phyloP scores from a whole-genome alignment of 1,140 invertebrate genomes.

The Platyura marginata region DNA sequence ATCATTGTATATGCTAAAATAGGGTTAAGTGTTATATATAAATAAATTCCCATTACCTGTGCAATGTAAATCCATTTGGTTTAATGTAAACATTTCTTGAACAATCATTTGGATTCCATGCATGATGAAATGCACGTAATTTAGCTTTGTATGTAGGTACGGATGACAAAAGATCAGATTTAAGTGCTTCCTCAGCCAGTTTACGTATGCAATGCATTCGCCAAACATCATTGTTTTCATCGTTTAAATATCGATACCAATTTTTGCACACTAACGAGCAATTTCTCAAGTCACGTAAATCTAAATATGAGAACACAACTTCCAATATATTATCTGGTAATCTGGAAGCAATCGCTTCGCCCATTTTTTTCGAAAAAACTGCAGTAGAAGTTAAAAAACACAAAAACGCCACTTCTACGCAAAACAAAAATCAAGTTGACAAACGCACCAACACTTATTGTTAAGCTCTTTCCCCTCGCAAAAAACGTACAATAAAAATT shows the following conservation, averaged over 20 bases:
- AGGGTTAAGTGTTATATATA: no score
- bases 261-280: constrained; percentile 87
- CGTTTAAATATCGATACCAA: constrained; percentile 79
- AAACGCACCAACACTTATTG: no score
- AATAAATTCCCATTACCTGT: constrained; percentile 33
- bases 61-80: constrained; percentile 91
- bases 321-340: constrained; percentile 63
- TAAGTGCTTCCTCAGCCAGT: constrained; percentile 77
- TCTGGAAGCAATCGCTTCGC: constrained; percentile 15
- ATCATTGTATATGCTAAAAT: no score
- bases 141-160: constrained; percentile 87
- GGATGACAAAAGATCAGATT: constrained; percentile 79
- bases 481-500: no score
- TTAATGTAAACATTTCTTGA: constrained; percentile 95
- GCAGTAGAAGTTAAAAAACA: no score
- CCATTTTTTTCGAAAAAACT: constrained; percentile 14
- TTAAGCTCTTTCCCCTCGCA: no score
- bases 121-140: constrained; percentile 82
- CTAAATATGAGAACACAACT: constrained; percentile 84
- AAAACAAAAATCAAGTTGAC: no score
- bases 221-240: constrained; percentile 95
- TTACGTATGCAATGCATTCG: constrained; percentile 72
- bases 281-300: constrained; percentile 65
- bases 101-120: constrained; percentile 95
- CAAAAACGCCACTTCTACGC: no score